Conservation (phyloP, 1,140 invertebrate genomes). For the Danaus melanippus region DNA sequence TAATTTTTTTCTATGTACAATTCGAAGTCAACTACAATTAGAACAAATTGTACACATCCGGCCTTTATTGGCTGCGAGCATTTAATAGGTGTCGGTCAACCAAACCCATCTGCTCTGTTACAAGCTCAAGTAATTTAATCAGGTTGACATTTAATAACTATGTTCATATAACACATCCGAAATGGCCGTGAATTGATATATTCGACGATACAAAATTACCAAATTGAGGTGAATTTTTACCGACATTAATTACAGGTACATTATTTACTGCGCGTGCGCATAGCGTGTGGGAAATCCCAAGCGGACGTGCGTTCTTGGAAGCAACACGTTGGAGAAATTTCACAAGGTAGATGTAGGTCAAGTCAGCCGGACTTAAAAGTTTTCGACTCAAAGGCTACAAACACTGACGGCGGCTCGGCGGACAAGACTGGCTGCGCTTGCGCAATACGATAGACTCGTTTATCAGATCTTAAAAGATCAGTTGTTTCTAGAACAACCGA, state of each 20-base stretch:
- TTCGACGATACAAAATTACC: conserved; percentile 5
- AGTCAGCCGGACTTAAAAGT: conserved; percentile 65
- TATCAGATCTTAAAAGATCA: conserved; percentile 64
- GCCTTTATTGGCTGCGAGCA: conserved; percentile 49
- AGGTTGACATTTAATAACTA: conserved; percentile 13
- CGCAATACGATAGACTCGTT: conserved; percentile 60
- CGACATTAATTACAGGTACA: conserved; percentile 18
- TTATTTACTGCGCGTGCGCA: conserved; percentile 12
- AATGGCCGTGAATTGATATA: background rate
- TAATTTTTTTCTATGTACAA: conserved; percentile 26
- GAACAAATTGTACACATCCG: conserved; percentile 65
- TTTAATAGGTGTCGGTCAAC: conserved; percentile 64
- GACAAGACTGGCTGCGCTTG: conserved; percentile 57
- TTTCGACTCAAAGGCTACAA: conserved; percentile 64
- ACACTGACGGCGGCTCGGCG: conserved; percentile 33
- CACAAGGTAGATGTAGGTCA: conserved; percentile 65
- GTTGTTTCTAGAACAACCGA: conserved; percentile 43
- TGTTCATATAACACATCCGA: conserved; percentile 2
- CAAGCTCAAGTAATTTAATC: conserved; percentile 9
- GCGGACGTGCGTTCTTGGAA: conserved; percentile 54
- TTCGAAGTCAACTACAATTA: conserved; percentile 46
- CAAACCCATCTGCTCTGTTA: conserved; percentile 56
- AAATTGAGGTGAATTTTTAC: conserved; percentile 19
- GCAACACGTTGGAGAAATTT: conserved; percentile 63
- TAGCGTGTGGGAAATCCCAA: conserved; percentile 49